Percentiles rank a stretch among this genome's conserved stretches.
Conservation (phyloP, 2,888 invertebrate genomes). For the Celastrina argiolus region DNA sequence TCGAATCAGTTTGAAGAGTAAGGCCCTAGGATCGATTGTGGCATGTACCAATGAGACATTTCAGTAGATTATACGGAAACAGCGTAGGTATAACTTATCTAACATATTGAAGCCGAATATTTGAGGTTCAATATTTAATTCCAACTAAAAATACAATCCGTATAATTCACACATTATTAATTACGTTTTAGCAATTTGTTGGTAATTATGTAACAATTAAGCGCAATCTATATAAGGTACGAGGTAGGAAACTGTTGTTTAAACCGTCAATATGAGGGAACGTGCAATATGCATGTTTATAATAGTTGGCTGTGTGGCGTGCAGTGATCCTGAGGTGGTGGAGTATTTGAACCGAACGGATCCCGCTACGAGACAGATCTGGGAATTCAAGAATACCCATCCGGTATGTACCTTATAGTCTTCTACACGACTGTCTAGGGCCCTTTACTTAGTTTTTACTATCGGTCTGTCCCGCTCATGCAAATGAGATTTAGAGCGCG, state of each 20-base stretch:
- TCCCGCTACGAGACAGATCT: constrained; percentile 41
- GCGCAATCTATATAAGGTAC: not conserved
- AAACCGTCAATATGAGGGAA: not conserved
- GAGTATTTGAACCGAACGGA: constrained; percentile 36
- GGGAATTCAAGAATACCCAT: constrained; percentile 44
- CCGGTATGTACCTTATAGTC: constrained; percentile 38
- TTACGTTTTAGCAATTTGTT: rapidly evolving
- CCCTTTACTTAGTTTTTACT: no score
- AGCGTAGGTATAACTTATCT: no score
- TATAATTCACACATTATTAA: constrained; percentile 25
- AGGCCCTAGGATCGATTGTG: no score
- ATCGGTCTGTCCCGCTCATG: no score
- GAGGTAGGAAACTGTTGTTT: not conserved
- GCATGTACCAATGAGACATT: no score
- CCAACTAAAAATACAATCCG: no score
- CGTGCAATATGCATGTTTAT: constrained; percentile 2
- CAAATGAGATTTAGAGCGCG: no score
- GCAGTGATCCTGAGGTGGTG: constrained; percentile 30
- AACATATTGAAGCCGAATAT: no score
- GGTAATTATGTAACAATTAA: not conserved
- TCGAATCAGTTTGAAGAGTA: no score
- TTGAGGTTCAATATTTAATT: no score
- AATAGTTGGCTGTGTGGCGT: constrained; percentile 14
- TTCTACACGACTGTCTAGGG: not conserved
- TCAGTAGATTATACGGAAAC: no score